phyloP scores from a whole-genome alignment of 2,113 vertebrate species.

The Paratilapia polleni region DNA sequence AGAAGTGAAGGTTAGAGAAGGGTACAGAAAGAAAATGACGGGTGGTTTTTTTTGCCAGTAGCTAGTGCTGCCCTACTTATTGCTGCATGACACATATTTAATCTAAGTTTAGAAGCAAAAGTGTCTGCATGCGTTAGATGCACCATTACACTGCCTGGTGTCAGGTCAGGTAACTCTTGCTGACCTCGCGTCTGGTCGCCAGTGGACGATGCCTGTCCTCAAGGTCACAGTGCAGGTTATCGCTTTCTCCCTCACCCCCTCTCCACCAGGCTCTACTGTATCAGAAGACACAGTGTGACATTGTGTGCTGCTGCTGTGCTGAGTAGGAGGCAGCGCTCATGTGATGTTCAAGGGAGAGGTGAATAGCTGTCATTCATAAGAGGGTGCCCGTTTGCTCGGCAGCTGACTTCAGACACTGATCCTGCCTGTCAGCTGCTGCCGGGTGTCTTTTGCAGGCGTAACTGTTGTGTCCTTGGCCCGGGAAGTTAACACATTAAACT shows the following conservation, averaged over 20 bases:
- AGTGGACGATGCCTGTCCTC: background rate
- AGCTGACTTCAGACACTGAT: slow-evolving; percentile 64
- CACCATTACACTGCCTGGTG: background rate
- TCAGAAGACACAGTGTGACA: slow-evolving; percentile 59
- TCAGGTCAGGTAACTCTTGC: background rate
- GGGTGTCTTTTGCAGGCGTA: slow-evolving; percentile 7
- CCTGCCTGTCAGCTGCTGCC: slow-evolving; percentile 63
- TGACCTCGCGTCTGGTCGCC: background rate
- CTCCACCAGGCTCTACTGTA: slow-evolving; percentile 50
- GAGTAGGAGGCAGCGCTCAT: slow-evolving; percentile 73
- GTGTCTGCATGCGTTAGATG: background rate
- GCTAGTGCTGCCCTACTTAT: slow-evolving; percentile 30
- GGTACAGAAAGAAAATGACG: background rate
- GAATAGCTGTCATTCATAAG: slow-evolving; percentile 75
- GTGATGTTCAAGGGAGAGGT: slow-evolving; percentile 66
- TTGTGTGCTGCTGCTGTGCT: slow-evolving; percentile 53
- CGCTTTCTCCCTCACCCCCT: slow-evolving; percentile 12
- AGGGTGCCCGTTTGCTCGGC: slow-evolving; percentile 43
- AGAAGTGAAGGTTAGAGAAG: slow-evolving; percentile 25
- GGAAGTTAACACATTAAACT: background rate
- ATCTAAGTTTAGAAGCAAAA: background rate
- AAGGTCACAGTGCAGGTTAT: slow-evolving; percentile 62
- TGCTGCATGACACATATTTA: slow-evolving; percentile 18
- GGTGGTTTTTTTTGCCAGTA: background rate
- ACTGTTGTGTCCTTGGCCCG: background rate